A percentile compares a stretch with the other conserved stretches of the same genome.
phyloP scores from a whole-genome alignment of 2,113 vertebrate species.

The Ramphastos sulfuratus region DNA sequence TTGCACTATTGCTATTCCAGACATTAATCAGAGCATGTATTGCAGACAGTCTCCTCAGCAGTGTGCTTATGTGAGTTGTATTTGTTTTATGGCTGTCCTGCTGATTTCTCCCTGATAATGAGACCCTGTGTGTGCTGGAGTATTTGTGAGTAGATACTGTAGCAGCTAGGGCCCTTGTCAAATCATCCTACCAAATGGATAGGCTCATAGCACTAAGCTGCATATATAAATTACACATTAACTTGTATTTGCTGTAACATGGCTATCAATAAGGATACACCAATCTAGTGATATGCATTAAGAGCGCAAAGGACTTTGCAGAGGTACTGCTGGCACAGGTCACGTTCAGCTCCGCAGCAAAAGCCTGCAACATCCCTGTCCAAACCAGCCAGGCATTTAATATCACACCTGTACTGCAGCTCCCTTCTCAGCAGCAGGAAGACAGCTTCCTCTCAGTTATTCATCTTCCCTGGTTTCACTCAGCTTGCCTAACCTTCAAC shows the following conservation, averaged over 20 bases:
- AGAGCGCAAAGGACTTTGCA: not conserved
- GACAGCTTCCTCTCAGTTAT: not conserved
- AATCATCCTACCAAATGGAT: not conserved
- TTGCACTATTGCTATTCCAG: conserved; percentile 32
- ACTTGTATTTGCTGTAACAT: not conserved
- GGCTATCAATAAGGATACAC: not conserved
- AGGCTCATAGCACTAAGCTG: not conserved
- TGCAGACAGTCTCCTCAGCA: conserved; percentile 30
- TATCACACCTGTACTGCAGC: not conserved
- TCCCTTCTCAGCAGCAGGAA: not conserved
- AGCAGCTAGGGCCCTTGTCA: not conserved
- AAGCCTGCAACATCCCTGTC: not conserved
- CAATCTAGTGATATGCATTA: not conserved
- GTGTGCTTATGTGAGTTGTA: conserved; percentile 9
- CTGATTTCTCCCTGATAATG: conserved; percentile 36
- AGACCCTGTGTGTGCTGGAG: conserved; percentile 8
- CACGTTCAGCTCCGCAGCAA: not conserved
- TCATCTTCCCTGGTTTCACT: not conserved
- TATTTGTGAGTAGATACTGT: not conserved
- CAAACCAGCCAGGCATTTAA: not conserved
- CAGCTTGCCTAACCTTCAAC: not conserved
- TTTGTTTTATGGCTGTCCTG: conserved; percentile 50
- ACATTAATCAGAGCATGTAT: conserved; percentile 47
- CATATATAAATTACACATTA: not conserved
- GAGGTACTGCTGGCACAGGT: not conserved